Percentiles rank a stretch among this genome's conserved stretches.
These are phyloP conservation scores for Oligia strigilis DNA, from an alignment of 2,888 invertebrate species.

Conservation along the genomic window DNA sequence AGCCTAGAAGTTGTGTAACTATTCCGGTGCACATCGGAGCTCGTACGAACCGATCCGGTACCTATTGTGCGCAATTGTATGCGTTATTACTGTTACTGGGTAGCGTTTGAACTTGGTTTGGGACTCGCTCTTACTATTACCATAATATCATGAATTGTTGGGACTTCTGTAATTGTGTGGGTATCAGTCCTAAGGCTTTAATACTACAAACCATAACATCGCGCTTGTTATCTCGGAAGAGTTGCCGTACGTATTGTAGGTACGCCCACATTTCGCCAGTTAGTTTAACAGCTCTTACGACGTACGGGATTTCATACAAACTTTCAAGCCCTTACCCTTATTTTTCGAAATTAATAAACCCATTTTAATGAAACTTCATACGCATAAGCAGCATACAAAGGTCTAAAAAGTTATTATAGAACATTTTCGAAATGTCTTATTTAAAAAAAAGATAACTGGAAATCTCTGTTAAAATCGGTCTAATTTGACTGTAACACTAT, in stretches of 20 bases:
- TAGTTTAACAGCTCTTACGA: too few relatives aligned
- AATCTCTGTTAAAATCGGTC: too few relatives aligned
- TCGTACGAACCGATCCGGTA: constrained; percentile 57
- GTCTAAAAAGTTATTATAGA: too few relatives aligned
- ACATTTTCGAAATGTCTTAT: too few relatives aligned
- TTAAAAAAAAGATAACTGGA: too few relatives aligned
- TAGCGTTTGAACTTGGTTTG: constrained; percentile 45
- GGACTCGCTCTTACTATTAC: constrained; percentile 39
- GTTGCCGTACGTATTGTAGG: too few relatives aligned
- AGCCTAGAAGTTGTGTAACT: constrained; percentile 63
- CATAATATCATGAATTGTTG: constrained; percentile 35
- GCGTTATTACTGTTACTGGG: constrained; percentile 42
- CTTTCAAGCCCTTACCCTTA: too few relatives aligned
- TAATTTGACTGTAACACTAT: too few relatives aligned
- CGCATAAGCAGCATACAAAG: too few relatives aligned
- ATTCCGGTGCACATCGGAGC: constrained; percentile 59
- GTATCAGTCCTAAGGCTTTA: not conserved
- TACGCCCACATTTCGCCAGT: not conserved
- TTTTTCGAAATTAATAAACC: too few relatives aligned
- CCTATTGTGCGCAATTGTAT: constrained; percentile 58
- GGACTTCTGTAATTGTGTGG: not conserved
- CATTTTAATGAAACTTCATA: too few relatives aligned
- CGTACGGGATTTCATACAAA: too few relatives aligned
- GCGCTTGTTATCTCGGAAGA: not conserved
- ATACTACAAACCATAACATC: not conserved